These are phyloP conservation scores for Tiliacea citrago DNA, from an alignment of 2,888 invertebrate genomes.

Conservation along the genomic window DNA sequence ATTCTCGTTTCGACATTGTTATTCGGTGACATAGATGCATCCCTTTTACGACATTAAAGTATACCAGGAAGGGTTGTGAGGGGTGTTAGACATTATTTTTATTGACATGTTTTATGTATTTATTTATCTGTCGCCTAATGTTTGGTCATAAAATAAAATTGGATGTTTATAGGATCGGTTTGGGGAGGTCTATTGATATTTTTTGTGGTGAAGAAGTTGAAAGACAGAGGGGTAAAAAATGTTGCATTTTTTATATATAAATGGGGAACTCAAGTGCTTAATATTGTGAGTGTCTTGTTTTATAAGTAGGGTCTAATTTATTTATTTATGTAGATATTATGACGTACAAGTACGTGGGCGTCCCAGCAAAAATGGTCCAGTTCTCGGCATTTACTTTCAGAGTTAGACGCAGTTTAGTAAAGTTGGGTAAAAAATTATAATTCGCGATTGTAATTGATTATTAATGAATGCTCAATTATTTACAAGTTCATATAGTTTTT, in stretches of 20 bases:
- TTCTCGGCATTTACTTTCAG: no score
- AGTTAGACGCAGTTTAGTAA: no score
- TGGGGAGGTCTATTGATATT: constrained; percentile 39
- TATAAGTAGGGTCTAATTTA: constrained; percentile 10
- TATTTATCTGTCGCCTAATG: constrained; percentile 60
- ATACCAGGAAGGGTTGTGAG: constrained; percentile 65
- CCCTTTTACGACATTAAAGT: constrained; percentile 49
- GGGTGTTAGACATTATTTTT: constrained; percentile 54
- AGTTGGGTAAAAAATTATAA: no score
- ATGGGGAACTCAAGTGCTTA: not conserved
- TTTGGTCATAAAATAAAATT: constrained; percentile 67
- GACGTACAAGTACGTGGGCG: not conserved
- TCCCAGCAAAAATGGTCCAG: no score
- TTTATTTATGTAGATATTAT: constrained; percentile 26
- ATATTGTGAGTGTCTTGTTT: constrained; percentile 24
- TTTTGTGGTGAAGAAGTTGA: constrained; percentile 35
- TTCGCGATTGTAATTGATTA: no score
- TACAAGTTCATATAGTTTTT: no score
- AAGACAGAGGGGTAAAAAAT: constrained; percentile 11
- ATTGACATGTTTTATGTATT: constrained; percentile 66
- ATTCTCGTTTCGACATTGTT: constrained; percentile 29
- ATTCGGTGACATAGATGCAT: constrained; percentile 33
- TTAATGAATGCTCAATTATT: no score
- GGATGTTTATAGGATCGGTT: constrained; percentile 65
- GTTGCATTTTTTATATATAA: constrained; percentile 37